These are phyloP conservation scores for Hafferia zeledoni DNA, from an alignment of 2,797 vertebrate genomes.

Conservation along the genomic window DNA sequence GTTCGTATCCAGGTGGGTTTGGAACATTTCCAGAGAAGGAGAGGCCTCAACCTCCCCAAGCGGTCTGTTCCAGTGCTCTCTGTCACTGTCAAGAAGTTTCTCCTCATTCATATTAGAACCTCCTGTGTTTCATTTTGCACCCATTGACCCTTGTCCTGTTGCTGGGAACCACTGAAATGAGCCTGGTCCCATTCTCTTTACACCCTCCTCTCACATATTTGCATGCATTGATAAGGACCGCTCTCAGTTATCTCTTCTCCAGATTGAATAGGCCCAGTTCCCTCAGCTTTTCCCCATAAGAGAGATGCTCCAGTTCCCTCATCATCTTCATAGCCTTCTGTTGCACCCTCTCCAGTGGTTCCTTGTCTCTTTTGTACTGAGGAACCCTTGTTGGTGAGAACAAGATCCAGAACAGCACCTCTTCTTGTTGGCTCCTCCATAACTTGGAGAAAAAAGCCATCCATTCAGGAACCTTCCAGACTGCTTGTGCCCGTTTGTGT, in stretches of 20 bases:
- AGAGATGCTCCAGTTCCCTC: neutral
- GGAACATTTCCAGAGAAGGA: neutral
- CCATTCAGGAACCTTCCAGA: neutral
- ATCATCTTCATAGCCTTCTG: neutral
- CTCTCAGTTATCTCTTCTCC: rapidly evolving
- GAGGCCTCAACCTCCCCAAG: neutral
- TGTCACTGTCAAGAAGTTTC: neutral
- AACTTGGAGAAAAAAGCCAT: neutral
- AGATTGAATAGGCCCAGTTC: neutral
- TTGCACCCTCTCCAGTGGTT: neutral
- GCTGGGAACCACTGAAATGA: neutral
- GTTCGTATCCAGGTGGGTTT: neutral
- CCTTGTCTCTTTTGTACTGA: neutral
- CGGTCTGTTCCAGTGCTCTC: neutral
- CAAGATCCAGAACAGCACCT: neutral
- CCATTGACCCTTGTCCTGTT: neutral
- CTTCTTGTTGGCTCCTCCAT: neutral
- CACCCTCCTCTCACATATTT: neutral
- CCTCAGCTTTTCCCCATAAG: rapidly evolving
- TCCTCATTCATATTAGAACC: neutral
- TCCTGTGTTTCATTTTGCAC: neutral
- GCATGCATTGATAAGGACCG: neutral
- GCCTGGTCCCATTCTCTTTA: neutral
- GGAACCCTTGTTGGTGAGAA: neutral
- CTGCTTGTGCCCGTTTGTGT: neutral